Conservation (phyloP, 2,113 vertebrate species). For the Noctilio leporinus region DNA sequence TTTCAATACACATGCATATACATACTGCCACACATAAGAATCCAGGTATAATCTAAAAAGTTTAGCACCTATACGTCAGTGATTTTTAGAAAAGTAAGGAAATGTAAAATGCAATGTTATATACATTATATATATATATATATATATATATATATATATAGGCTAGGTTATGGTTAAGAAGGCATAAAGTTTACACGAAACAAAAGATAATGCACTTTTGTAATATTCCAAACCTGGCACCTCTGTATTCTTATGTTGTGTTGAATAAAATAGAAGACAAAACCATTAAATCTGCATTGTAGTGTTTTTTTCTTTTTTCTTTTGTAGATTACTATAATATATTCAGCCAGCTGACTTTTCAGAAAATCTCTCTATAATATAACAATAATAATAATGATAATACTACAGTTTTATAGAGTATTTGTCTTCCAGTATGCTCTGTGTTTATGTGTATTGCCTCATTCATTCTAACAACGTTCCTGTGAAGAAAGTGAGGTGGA, state of each 20-base stretch:
- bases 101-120: neutral
- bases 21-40: neutral
- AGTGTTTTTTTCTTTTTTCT: conserved; percentile 14
- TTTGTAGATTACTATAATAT: conserved; percentile 14
- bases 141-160: no score
- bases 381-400: conserved; percentile 16
- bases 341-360: neutral
- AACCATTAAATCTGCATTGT: conserved; percentile 7
- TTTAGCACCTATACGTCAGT: neutral
- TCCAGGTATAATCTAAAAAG: neutral
- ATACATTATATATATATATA: no score
- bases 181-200: neutral
- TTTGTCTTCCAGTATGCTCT: conserved; percentile 21
- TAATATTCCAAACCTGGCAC: neutral
- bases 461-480: neutral
- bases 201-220: neutral
- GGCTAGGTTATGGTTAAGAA: neutral
- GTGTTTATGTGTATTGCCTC: neutral
- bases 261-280: conserved; percentile 23
- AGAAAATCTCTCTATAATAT: conserved; percentile 7
- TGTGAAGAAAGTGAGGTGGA: neutral
- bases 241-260: neutral
- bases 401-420: neutral
- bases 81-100: neutral
- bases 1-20: neutral